A percentile compares a stretch with the other conserved stretches of the same genome.
These are phyloP conservation scores for Rafetus swinhoei DNA, from an alignment of 2,113 vertebrate genomes.

Conservation along the genomic window DNA sequence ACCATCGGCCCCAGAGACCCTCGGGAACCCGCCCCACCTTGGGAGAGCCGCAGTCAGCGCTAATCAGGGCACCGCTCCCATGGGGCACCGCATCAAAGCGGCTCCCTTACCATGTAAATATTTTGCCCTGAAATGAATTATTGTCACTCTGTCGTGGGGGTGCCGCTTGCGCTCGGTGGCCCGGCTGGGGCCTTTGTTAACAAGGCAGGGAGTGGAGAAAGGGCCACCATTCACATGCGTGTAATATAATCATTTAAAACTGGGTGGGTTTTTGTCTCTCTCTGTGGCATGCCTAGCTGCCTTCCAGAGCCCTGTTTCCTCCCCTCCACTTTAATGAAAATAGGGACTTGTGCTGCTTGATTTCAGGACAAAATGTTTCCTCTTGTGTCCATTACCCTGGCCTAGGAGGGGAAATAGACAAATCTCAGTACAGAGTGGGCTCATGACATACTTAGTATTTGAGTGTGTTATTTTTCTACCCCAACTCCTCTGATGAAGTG, in stretches of 20 bases:
- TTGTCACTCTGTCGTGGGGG: conserved; percentile 48
- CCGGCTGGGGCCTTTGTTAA: conserved; percentile 45
- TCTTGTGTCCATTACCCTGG: conserved; percentile 59
- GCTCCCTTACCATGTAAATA: conserved; percentile 44
- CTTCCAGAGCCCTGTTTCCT: conserved; percentile 8
- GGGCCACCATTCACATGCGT: conserved; percentile 24
- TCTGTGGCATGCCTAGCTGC: neutral
- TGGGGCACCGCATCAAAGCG: conserved; percentile 76
- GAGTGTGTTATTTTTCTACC: neutral
- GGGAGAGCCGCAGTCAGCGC: conserved; percentile 48
- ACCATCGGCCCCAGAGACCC: conserved; percentile 73
- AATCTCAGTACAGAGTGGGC: neutral
- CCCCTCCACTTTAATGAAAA: conserved; percentile 16
- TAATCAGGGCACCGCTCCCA: conserved; percentile 45
- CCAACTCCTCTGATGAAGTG: no score
- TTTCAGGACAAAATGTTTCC: conserved; percentile 59
- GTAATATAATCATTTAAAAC: conserved; percentile 22
- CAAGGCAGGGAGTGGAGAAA: conserved; percentile 53
- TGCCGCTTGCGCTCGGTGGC: neutral
- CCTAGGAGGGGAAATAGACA: neutral
- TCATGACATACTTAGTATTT: accelerated
- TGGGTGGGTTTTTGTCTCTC: neutral
- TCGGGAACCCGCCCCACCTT: conserved; percentile 74
- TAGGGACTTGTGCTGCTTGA: neutral
- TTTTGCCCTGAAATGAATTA: conserved; percentile 1